phyloP scores from a whole-genome alignment of 2,113 vertebrate genomes.

The Hypanus sabinus region DNA sequence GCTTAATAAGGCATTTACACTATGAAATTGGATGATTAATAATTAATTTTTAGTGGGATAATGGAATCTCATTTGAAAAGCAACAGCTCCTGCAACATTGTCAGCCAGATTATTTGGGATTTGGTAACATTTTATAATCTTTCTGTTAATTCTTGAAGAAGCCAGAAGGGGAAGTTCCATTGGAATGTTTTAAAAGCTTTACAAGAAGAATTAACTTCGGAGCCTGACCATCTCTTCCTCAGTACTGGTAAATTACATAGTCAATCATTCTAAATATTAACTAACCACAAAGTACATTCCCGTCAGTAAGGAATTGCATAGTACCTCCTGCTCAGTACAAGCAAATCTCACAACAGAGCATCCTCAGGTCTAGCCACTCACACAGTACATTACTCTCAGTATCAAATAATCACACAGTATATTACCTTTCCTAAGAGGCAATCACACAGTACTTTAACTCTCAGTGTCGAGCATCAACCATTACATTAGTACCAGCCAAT shows the following conservation, averaged over 20 bases:
- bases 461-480: no score
- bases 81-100: neutral
- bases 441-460: neutral
- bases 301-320: no score
- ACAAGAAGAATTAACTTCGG: neutral
- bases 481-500: neutral
- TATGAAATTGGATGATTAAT: neutral
- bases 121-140: neutral
- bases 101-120: neutral
- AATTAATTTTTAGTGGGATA: conserved; percentile 29
- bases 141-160: neutral
- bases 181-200: neutral
- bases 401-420: no score
- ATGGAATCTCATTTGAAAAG: conserved; percentile 1
- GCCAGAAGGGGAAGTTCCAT: neutral
- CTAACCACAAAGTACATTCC: no score
- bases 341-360: neutral
- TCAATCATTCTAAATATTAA: no score
- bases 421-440: no score
- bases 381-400: no score
- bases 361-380: no score
- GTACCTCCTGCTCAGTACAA: no score
- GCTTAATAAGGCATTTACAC: neutral
- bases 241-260: no score
- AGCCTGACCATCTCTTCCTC: neutral